These are phyloP conservation scores for Caradrina clavipalpis DNA, from an alignment of 2,888 invertebrate genomes.

Conservation along the genomic window DNA sequence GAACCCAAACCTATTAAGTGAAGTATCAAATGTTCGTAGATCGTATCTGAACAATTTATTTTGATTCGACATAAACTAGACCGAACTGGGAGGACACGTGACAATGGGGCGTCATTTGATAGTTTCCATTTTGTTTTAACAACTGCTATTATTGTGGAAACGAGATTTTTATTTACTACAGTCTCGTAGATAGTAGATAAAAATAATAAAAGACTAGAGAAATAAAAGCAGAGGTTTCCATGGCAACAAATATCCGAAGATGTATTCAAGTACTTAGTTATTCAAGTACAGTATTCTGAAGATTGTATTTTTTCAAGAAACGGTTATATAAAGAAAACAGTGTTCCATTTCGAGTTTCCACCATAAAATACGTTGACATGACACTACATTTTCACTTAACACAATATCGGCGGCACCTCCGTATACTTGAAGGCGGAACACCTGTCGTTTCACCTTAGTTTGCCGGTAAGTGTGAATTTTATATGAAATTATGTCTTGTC, in stretches of 20 bases:
- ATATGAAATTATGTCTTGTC: slow-evolving; percentile 57
- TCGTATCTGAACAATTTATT: slow-evolving; percentile 45
- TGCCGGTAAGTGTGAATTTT: slow-evolving; percentile 50
- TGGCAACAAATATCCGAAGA: too few relatives aligned
- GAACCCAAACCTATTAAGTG: slow-evolving; percentile 11
- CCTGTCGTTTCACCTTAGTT: slow-evolving; percentile 40
- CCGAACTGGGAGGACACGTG: neutral
- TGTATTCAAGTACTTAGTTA: neutral
- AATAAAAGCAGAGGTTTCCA: neutral
- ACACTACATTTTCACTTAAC: slow-evolving; percentile 35
- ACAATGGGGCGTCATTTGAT: slow-evolving; percentile 18
- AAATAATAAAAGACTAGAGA: neutral
- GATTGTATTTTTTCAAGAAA: neutral
- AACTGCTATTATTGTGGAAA: neutral
- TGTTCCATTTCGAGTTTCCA: neutral
- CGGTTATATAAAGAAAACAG: neutral
- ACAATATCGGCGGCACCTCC: slow-evolving; percentile 35
- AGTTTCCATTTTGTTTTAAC: slow-evolving; percentile 37
- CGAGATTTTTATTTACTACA: slow-evolving; percentile 10
- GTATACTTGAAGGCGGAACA: slow-evolving; percentile 38
- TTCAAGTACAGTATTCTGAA: neutral
- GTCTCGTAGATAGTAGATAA: neutral
- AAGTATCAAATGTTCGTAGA: slow-evolving; percentile 22
- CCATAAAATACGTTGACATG: slow-evolving; percentile 16
- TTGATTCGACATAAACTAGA: slow-evolving; percentile 22